Base-by-base conservation (phyloP, 2,113 vertebrate genomes). In the Dromiciops gliroides region DNA sequence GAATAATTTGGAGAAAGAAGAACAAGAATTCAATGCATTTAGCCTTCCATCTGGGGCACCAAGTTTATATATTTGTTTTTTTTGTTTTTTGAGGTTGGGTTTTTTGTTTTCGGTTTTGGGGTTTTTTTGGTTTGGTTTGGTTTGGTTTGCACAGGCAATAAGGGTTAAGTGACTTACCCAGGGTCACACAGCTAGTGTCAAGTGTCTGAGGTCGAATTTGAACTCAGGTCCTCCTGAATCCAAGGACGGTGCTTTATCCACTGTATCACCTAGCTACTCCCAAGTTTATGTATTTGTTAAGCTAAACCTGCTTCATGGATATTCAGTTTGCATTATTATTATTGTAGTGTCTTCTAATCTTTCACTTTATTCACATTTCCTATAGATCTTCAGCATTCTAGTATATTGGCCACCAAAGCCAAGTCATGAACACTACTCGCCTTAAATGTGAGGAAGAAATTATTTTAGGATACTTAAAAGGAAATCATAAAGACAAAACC, bases 381-480 rank as follows among this genome's bases (percentile, higher is more conserved):
- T 1, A 50, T 44, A 67, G 6, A 47, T 47, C 56, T 94, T 96
- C 88, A 94, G 67, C 94, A 50, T 48, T 95, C 53, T 96, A 51
- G 95, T 91, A 31, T 6, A 90, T 51, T 22, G 6, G 60, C 91
- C 89, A 51, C 67, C 60, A 95, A 56, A 95, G 93, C 89, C 51
- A 91, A 96, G 51, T 92, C 48, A 44, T 50, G 2, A 11, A 89
- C 89, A 19, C 26, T 83, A 9, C 50, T 19, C 47, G 26, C 91
- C 37, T 92, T 92, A 95, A 96, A 51, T 19, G 48, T 89, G 24
- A 92, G 92, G 16, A 23, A 56, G 37, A 60, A 49, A 48, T 48
- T 90, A 50, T 90, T 90, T 89, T 91, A 94, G 16, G 26, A 31
- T 2, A 92, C 67, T 95, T 90, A 89, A 96, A 91, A 90, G 26